phyloP scores from a whole-genome alignment of 2,113 vertebrate species.

The Ciconia stormi region DNA sequence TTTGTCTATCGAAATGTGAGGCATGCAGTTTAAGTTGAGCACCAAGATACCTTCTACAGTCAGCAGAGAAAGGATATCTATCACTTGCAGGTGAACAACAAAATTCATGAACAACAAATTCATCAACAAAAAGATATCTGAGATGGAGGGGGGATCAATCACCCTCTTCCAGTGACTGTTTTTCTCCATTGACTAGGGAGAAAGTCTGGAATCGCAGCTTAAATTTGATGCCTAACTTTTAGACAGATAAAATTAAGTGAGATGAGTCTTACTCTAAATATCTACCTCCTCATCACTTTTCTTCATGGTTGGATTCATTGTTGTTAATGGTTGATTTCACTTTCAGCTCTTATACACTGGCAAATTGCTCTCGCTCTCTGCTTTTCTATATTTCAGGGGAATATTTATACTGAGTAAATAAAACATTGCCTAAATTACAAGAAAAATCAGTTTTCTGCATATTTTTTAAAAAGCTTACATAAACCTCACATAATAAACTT shows the following conservation, averaged over 20 bases:
- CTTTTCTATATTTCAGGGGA: neutral
- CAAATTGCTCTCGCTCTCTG: neutral
- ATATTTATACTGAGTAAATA: slow-evolving; percentile 2
- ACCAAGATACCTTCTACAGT: neutral
- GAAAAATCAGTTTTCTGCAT: neutral
- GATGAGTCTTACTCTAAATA: slow-evolving; percentile 3
- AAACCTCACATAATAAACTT: neutral
- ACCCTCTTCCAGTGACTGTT: neutral
- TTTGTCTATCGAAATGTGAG: neutral
- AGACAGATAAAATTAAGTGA: slow-evolving; percentile 34
- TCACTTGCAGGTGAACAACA: neutral
- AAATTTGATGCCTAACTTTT: neutral
- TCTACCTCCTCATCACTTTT: neutral
- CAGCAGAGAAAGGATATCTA: neutral
- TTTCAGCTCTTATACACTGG: neutral
- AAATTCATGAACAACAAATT: neutral
- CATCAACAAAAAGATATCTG: neutral
- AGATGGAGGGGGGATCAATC: neutral
- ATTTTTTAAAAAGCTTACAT: neutral
- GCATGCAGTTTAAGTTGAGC: rapidly evolving
- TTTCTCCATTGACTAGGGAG: neutral
- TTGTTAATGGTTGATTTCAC: slow-evolving; percentile 35
- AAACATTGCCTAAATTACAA: neutral
- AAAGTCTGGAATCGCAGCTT: neutral
- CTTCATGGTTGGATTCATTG: slow-evolving; percentile 21